These are phyloP conservation scores for Eupithecia pulchellata DNA, from an alignment of 2,888 invertebrate species.

Conservation along the genomic window DNA sequence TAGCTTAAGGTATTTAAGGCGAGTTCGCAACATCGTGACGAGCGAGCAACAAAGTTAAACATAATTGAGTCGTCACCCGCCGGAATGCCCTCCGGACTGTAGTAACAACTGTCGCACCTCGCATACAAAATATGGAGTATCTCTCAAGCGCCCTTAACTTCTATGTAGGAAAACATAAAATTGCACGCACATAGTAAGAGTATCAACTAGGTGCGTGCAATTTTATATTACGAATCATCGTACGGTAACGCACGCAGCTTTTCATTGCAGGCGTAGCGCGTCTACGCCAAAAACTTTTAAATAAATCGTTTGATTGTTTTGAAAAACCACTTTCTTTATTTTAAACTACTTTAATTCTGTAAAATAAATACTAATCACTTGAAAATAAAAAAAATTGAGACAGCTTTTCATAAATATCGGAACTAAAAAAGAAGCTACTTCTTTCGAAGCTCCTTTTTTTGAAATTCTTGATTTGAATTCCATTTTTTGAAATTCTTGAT, in stretches of 20 bases:
- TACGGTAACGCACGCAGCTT: not conserved
- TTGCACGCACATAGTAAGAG: not conserved
- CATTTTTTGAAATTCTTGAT: too few species aligned
- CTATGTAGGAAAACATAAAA: not conserved
- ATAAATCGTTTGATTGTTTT: too few species aligned
- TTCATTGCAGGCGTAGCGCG: not conserved
- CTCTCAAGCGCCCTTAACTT: not conserved
- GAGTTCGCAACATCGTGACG: conserved; percentile 60
- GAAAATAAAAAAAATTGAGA: too few species aligned
- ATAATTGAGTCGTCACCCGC: conserved; percentile 67
- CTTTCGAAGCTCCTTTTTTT: too few species aligned
- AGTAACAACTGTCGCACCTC: conserved; percentile 71
- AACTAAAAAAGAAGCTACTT: too few species aligned
- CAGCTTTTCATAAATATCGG: too few species aligned
- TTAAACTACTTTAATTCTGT: too few species aligned
- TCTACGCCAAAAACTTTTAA: not conserved
- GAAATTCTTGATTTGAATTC: too few species aligned
- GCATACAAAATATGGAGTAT: conserved; percentile 62
- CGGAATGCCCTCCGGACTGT: conserved; percentile 67
- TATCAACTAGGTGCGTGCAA: too few species aligned
- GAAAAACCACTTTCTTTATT: too few species aligned
- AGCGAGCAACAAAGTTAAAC: conserved; percentile 74
- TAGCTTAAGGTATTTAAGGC: conserved; percentile 36
- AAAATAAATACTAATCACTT: too few species aligned
- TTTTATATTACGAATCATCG: too few species aligned